Conservation (phyloP, 2,797 vertebrate genomes). For the Sphaeramia orbicularis region DNA sequence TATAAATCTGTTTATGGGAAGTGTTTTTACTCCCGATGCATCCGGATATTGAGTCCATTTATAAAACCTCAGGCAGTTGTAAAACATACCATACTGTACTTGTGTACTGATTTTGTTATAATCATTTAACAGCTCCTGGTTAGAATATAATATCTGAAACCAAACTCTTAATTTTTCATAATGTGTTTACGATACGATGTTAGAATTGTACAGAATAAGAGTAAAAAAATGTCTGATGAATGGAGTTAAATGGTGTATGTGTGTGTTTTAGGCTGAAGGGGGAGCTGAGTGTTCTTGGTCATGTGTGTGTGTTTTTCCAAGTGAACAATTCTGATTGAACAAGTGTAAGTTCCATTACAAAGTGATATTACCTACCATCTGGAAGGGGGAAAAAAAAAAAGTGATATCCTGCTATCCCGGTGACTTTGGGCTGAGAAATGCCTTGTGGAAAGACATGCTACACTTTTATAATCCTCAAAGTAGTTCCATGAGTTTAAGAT, state of each 20-base stretch:
- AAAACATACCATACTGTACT: background rate
- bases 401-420: conserved; percentile 57
- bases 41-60: background rate
- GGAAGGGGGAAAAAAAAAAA: conserved; percentile 40
- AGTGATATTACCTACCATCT: conserved; percentile 68
- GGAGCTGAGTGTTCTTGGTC: background rate
- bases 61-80: background rate
- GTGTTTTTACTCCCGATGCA: conserved; percentile 4
- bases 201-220: background rate
- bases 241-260: background rate
- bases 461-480: conserved; percentile 76
- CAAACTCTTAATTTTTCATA: too few species aligned
- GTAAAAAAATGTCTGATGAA: background rate
- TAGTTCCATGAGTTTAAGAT: conserved; percentile 66
- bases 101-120: background rate
- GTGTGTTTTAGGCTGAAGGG: background rate
- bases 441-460: conserved; percentile 54
- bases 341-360: conserved; percentile 46
- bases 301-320: background rate
- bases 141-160: background rate
- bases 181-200: background rate
- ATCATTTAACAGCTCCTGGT: background rate
- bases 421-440: conserved; percentile 41
- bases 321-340: conserved; percentile 10
- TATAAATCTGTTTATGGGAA: background rate